phyloP scores from a whole-genome alignment of 2,797 vertebrate genomes.

The Danio albolineatus region DNA sequence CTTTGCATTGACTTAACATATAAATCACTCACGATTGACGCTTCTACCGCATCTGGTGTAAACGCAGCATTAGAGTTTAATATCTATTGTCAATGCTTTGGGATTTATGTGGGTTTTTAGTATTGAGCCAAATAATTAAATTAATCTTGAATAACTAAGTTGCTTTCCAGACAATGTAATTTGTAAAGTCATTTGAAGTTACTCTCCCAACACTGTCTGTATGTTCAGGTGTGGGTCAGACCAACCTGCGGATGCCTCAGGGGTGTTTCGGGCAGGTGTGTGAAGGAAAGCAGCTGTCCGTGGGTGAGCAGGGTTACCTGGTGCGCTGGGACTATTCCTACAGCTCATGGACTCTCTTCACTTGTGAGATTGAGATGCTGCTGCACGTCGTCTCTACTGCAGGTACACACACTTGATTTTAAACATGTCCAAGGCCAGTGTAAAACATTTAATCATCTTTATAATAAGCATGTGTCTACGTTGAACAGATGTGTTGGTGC shows the following conservation, averaged over 20 bases:
- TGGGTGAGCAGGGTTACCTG: conserved; percentile 86
- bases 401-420: conserved; percentile 80
- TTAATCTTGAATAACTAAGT: no score
- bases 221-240: conserved; percentile 86
- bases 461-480: background rate
- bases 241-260: conserved; percentile 94
- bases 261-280: conserved; percentile 92
- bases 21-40: no score
- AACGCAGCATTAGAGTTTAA: no score
- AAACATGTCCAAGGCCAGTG: no score
- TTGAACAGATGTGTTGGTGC: conserved; percentile 87
- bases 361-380: conserved; percentile 98
- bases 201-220: background rate
- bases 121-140: no score
- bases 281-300: conserved; percentile 84
- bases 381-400: conserved; percentile 97
- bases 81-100: no score
- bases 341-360: conserved; percentile 97
- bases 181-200: no score
- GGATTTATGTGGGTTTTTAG: no score
- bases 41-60: no score
- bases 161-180: no score
- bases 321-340: conserved; percentile 97
- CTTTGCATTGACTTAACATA: no score
- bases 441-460: no score